These are phyloP conservation scores for Tupaia chinensis DNA, from an alignment of 2,113 vertebrate species.

Conservation along the genomic window DNA sequence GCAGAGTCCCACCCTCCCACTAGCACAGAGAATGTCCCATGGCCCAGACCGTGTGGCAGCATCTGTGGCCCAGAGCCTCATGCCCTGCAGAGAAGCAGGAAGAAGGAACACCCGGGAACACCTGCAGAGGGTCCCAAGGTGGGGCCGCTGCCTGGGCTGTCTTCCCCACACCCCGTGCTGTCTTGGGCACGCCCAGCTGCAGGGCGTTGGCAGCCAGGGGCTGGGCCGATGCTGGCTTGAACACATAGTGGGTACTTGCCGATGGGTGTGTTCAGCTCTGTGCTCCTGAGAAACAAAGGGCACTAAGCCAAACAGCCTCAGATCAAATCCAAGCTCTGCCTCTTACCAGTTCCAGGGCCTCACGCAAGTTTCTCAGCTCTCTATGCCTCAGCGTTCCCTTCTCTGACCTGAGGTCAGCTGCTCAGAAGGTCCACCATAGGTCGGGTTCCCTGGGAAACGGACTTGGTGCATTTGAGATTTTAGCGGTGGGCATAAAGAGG, in stretches of 20 bases:
- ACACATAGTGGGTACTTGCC: neutral
- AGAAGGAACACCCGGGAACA: neutral
- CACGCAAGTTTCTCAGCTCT: neutral
- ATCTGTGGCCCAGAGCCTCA: neutral
- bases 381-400: neutral
- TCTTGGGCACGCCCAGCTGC: fast-evolving
- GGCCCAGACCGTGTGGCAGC: neutral
- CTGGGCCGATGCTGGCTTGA: fast-evolving
- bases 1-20: neutral
- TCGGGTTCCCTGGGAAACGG: neutral
- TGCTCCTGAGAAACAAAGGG: neutral
- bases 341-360: too few relatives aligned
- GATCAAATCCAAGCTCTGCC: neutral
- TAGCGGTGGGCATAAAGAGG: too few relatives aligned
- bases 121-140: fast-evolving
- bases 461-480: neutral
- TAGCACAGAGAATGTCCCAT: neutral
- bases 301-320: fast-evolving
- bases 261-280: neutral
- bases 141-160: fast-evolving
- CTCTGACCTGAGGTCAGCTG: neutral
- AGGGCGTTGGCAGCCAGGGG: neutral
- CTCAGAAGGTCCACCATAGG: neutral
- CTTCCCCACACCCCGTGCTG: fast-evolving
- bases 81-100: neutral